Evolutionary conservation across 2,113 vertebrate species (phyloP).

Genomic region (Ovis aries): DNA sequence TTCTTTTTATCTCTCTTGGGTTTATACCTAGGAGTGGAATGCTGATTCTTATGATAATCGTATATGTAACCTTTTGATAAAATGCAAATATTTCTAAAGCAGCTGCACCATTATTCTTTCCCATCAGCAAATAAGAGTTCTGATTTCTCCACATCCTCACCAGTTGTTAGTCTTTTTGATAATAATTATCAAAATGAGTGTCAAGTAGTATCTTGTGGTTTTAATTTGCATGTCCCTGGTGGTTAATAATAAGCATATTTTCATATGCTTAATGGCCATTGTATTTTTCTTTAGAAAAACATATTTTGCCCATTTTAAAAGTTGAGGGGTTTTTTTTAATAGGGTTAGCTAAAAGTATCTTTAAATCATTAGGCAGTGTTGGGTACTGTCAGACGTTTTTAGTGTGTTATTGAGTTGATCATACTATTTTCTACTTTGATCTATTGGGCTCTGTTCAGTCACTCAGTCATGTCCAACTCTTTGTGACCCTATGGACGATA

Average conservation of each 20-base stretch:
- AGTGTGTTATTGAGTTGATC: neutral
- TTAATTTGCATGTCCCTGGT: neutral
- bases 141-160: neutral
- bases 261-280: neutral
- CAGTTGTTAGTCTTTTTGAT: neutral
- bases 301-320: neutral
- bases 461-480: neutral
- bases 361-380: neutral
- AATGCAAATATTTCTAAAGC: neutral
- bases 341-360: neutral
- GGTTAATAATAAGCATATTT: neutral
- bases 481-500: neutral
- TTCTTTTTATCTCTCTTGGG: neutral
- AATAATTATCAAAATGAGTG: neutral
- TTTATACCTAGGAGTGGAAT: neutral
- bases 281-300: neutral
- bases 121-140: neutral
- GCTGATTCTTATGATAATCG: neutral
- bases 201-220: neutral
- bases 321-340: neutral
- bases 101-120: neutral
- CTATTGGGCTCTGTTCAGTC: neutral
- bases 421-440: neutral
- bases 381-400: neutral
- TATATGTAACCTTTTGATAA: neutral